A percentile compares a stretch with the other conserved stretches of the same genome.
Evolutionary conservation across 1,140 invertebrate species (phyloP).

Genomic region (Radopholus similis): DNA sequence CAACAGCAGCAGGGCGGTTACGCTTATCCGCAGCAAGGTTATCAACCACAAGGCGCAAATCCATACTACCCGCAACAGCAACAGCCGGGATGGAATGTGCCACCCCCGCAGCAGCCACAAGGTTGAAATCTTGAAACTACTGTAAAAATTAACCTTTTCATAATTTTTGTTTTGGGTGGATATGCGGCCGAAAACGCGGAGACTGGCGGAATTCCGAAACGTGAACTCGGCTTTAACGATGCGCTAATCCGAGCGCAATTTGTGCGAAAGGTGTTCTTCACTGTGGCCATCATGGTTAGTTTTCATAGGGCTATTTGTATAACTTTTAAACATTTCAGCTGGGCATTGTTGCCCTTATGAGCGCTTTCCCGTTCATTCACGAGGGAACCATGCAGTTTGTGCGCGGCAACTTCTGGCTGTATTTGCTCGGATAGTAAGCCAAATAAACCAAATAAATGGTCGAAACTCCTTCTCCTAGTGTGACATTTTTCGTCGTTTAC

Average conservation of each 20-base stretch:
- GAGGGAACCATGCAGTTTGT: conserved; percentile 33
- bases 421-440: conserved; percentile 3
- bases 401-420: conserved; percentile 29
- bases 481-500: conserved; percentile 50
- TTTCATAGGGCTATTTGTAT: no score
- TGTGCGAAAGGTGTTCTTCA: conserved; percentile 54
- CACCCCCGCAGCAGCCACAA: neutral
- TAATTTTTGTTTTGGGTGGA: neutral
- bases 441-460: neutral
- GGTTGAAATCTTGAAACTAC: neutral
- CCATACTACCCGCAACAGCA: neutral
- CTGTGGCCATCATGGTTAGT: conserved; percentile 53
- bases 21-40: no score
- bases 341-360: conserved; percentile 50
- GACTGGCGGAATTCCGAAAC: conserved; percentile 25
- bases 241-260: conserved; percentile 52
- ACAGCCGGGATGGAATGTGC: conserved; percentile 18
- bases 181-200: neutral
- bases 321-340: conserved; percentile 31
- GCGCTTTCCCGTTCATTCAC: conserved; percentile 54
- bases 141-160: no score
- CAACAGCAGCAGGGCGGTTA: neutral
- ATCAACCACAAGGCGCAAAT: neutral
- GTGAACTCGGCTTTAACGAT: conserved; percentile 32
- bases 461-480: neutral